A percentile compares a stretch with the other conserved stretches of the same genome.
phyloP scores from a whole-genome alignment of 37 sponge, comb jelly and placozoan species.

The Amphimedon queenslandica region DNA sequence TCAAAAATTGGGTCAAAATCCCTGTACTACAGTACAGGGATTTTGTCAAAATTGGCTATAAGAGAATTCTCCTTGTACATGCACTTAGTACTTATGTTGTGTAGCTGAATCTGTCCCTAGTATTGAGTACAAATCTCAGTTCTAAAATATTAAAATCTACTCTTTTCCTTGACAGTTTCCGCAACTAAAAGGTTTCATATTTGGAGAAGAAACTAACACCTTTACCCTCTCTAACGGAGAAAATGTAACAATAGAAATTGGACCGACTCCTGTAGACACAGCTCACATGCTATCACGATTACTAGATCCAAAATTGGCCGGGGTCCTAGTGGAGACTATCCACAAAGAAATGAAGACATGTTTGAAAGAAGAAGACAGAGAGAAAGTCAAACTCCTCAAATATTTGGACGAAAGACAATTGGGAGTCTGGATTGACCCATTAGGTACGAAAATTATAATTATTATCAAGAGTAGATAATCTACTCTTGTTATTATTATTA shows the following conservation, averaged over 20 bases:
- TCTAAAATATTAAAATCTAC: too few species aligned
- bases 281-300: conserved; percentile 6
- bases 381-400: not conserved
- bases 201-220: conserved; percentile 38
- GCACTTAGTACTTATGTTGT: too few species aligned
- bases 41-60: not conserved
- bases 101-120: too few species aligned
- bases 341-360: conserved; percentile 5
- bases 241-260: not conserved
- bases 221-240: conserved; percentile 11
- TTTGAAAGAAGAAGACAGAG: not conserved
- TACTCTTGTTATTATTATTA: not conserved
- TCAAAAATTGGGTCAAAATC: too few species aligned
- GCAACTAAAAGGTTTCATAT: conserved; percentile 9
- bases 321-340: conserved; percentile 12
- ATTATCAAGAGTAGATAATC: too few species aligned
- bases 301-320: conserved; percentile 6
- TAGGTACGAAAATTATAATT: conserved; percentile 39
- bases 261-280: conserved; percentile 11
- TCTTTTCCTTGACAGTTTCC: conserved; percentile 31
- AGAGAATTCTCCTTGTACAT: too few species aligned
- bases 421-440: conserved; percentile 66
- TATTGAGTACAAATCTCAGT: too few species aligned
- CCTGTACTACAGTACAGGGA: too few species aligned
- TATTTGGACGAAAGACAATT: conserved; percentile 16